Evolutionary conservation across 2,888 invertebrate species (phyloP).

Genomic region (Schrankia costaestrigalis): DNA sequence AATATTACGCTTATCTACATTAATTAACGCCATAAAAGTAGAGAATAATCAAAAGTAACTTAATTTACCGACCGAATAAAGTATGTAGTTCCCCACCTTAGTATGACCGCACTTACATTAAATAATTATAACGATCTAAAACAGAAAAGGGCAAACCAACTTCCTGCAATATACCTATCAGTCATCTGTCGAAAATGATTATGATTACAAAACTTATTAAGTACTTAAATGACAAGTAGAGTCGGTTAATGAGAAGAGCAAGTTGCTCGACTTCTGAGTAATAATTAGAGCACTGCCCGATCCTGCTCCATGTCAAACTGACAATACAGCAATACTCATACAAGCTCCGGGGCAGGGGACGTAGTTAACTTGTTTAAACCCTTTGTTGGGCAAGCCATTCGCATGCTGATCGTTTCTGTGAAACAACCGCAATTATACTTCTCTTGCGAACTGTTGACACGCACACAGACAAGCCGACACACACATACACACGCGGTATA

Average conservation of each 20-base stretch:
- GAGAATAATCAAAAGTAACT: no score
- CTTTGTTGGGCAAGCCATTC: constrained; percentile 32
- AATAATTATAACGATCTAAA: no score
- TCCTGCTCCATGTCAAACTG: constrained; percentile 41
- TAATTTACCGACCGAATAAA: no score
- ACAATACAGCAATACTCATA: constrained; percentile 31
- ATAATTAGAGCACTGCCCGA: constrained; percentile 48
- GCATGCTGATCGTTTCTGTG: constrained; percentile 51
- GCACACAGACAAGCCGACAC: no score
- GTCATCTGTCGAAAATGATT: constrained; percentile 23
- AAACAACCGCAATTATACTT: constrained; percentile 56
- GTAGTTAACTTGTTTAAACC: constrained; percentile 23
- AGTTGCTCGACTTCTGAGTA: constrained; percentile 42
- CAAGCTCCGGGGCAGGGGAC: constrained; percentile 9
- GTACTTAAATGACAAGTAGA: constrained; percentile 31
- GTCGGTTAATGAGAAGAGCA: constrained; percentile 35
- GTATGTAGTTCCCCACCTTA: no score
- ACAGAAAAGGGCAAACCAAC: constrained; percentile 21
- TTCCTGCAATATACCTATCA: constrained; percentile 14
- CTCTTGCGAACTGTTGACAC: constrained; percentile 56
- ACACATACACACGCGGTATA: constrained; percentile 37
- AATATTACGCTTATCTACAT: no score
- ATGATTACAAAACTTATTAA: no score
- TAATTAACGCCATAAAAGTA: no score
- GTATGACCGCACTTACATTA: background rate